Conservation (phyloP, 2,113 vertebrate species). For the Petrocephalus zakoni region DNA sequence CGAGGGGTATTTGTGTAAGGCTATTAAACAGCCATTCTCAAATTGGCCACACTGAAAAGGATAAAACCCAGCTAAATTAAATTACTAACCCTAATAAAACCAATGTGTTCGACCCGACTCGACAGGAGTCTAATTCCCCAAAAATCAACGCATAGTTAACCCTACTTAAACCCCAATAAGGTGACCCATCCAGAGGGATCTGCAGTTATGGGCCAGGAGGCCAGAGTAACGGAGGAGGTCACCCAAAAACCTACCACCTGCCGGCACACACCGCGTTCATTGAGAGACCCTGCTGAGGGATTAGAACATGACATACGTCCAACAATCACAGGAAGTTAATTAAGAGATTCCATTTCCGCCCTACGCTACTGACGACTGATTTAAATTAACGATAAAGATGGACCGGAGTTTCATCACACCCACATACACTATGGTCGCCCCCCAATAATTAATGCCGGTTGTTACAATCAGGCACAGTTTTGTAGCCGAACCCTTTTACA, state of each 20-base stretch:
- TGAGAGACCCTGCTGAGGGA: not conserved
- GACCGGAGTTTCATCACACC: not conserved
- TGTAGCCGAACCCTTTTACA: not conserved
- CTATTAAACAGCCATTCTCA: not conserved
- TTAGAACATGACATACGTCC: not conserved
- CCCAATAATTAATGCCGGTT: slow-evolving; percentile 4
- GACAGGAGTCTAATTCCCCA: not conserved
- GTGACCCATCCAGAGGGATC: not conserved
- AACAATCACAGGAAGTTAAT: slow-evolving; percentile 2
- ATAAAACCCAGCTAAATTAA: not conserved
- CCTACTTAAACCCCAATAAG: not conserved
- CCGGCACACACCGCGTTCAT: not conserved
- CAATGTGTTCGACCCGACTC: not conserved
- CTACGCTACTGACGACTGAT: not conserved
- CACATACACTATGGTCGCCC: no score
- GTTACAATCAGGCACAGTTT: not conserved
- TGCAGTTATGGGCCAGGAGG: not conserved
- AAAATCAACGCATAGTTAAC: not conserved
- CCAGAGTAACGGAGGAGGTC: not conserved
- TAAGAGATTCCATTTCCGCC: not conserved
- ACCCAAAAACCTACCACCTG: not conserved
- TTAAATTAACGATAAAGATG: not conserved
- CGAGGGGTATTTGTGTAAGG: not conserved
- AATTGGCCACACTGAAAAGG: not conserved
- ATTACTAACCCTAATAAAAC: not conserved